Evolutionary conservation across 2,113 vertebrate species (phyloP), one percentile per base, ranked within the genome.

Genomic region (Jaculus jaculus): DNA sequence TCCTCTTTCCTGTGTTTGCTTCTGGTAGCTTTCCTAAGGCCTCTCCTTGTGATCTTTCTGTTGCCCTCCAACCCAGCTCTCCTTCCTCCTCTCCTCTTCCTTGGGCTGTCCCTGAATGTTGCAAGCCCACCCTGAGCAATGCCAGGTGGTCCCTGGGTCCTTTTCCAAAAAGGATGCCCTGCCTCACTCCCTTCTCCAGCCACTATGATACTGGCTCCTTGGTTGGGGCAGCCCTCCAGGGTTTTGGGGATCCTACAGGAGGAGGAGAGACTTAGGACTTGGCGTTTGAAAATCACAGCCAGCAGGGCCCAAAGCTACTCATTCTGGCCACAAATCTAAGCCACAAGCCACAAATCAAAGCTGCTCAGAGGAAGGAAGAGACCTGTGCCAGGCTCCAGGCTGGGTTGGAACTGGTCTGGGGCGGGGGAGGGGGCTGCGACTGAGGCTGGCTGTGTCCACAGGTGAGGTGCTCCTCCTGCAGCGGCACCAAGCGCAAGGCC

Each of bases 401-500:
- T 39, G 58, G 26, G 73, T 54, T 13, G 17, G 28, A 77, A 30
- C 4, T 2, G 6, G 34, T 63, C 9, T 68, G 10, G 1, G 39
- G 42, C 8, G 8, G 58, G 37, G n/a, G n/a, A n/a, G 39, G 26
- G 32, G 39, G 26, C 9, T 1, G 6, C 1, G 21, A 26, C 75
- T 87, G 72, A 95, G 63, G 73, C 89, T 0, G 15, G 23, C 0
- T 60, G 15, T 77, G 17, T 69, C 80, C 3, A 6, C 65, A 97
- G 97, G 72, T 12, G 34, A 80, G 96, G 47, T 96, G 97, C 17
- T 82, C 87, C 0, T 65, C 80, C 2, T 96, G 97, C 92, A 89
- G 85, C 2, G 95, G 97, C 0, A 89, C 96, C 82, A 87, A 63
- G 1, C 72, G 74, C 89, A 90, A 84, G 68, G 93, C 78, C 21